Evolutionary conservation across 1,140 invertebrate species (phyloP).

Genomic region (Euura lappo): DNA sequence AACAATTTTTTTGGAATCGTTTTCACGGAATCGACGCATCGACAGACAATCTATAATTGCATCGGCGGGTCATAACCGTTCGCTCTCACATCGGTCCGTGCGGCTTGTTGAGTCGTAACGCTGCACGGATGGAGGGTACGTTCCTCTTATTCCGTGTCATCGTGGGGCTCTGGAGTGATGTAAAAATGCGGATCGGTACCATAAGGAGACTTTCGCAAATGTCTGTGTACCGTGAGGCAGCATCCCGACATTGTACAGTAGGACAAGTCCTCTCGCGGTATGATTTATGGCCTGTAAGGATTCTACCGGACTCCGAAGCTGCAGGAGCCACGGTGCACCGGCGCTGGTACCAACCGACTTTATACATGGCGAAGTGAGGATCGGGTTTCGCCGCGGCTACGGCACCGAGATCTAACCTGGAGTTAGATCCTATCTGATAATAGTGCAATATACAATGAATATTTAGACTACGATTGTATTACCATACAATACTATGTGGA

Average conservation of each 20-base stretch:
- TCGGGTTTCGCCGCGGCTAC: neutral
- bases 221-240: too few relatives aligned
- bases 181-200: too few relatives aligned
- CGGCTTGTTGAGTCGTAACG: too few relatives aligned
- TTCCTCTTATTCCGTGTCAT: too few relatives aligned
- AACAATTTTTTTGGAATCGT: too few relatives aligned
- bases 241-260: neutral
- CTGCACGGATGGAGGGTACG: too few relatives aligned
- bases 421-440: constrained; percentile 35
- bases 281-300: neutral
- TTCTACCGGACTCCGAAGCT: neutral
- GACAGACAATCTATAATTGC: neutral
- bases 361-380: neutral
- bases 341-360: too few relatives aligned
- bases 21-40: too few relatives aligned
- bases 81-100: too few relatives aligned
- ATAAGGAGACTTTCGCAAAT: too few relatives aligned
- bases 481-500: constrained; percentile 46
- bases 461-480: constrained; percentile 42
- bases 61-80: neutral
- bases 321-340: neutral
- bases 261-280: neutral
- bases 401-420: neutral
- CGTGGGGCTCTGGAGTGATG: too few relatives aligned
- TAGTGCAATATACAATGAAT: constrained; percentile 45